Base-by-base conservation (phyloP, 2,888 invertebrate species). In the Polymixis flavicincta region DNA sequence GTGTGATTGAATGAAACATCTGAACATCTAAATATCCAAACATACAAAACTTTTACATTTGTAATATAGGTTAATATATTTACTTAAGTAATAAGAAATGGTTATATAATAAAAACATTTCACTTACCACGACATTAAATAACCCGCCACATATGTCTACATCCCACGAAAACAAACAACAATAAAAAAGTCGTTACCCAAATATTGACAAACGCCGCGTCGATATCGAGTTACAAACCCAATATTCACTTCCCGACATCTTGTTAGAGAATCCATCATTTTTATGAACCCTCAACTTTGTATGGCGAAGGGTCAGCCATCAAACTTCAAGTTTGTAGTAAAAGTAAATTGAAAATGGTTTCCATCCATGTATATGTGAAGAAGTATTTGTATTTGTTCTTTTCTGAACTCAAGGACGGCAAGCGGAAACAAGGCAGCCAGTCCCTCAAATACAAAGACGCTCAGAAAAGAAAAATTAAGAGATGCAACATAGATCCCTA, bases 311-410 rank as follows among this genome's bases (percentile, higher is more conserved):
- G 67, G 42, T 57, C 8, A 52, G 22, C 54, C 67, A 48, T 69
- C 70, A 61, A 71, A 81, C 64, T 64, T 70, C 25, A 71, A 70
- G 55, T 71, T 45, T 37, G 72, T 45, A 55, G 69, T 84, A 84
- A 83, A 83, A 80, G 60, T 70, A 83, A 83, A 83, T 84, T 72
- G 83, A 80, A 84, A 83, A 81, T 64, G 17, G 28, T 37, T 54
- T 50, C 48, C 59, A 50, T 67, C 32, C 52, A 9, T 67, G 32
- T 78, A 57, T 72, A 42, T 60, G 28, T n/a, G 17, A 45, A 42
- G 17, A 25, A n/a, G 42, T 55, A 32, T 61, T 52, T 59, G 25
- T 42, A 25, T 22, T 11, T 22, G 25, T 48, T n/a, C 37, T 32
- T 55, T 37, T 37, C 37, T 37, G 37, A 37, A 37, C 37, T 37